Percentiles rank a stretch among this genome's conserved stretches.
These are phyloP conservation scores for Eremophila alpestris DNA, from an alignment of 2,797 vertebrate genomes.

Conservation along the genomic window DNA sequence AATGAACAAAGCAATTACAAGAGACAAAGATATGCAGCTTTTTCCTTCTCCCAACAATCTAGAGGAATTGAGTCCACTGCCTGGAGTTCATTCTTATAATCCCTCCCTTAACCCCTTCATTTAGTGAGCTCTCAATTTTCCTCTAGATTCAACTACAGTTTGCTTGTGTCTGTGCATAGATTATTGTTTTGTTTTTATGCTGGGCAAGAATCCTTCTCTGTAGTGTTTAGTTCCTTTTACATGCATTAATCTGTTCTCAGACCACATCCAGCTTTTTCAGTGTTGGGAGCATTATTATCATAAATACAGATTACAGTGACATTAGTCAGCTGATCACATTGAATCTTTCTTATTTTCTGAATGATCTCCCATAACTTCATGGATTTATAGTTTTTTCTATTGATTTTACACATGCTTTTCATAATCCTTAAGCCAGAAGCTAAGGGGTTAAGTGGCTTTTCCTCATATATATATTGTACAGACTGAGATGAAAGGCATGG, in stretches of 20 bases:
- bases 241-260: not conserved
- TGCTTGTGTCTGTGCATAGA: not conserved
- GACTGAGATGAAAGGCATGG: not conserved
- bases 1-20: conserved; percentile 60
- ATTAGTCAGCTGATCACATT: not conserved
- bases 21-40: conserved; percentile 49
- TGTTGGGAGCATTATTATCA: not conserved
- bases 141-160: not conserved
- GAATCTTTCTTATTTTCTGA: not conserved
- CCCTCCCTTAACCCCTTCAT: conserved; percentile 45
- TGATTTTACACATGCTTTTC: not conserved
- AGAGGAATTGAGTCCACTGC: conserved; percentile 47
- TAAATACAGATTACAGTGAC: not conserved
- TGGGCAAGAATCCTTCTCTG: not conserved
- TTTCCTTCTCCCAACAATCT: conserved; percentile 18
- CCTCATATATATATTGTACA: not conserved
- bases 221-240: not conserved
- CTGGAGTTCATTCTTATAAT: conserved; percentile 50
- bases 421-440: not conserved
- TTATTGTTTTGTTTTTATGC: not conserved
- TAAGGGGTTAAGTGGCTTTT: not conserved
- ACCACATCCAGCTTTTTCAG: not conserved
- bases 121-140: not conserved
- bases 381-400: not conserved
- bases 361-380: not conserved